Evolutionary conservation across 2,888 invertebrate genomes (phyloP).

Genomic region (Hecatera dysodea): DNA sequence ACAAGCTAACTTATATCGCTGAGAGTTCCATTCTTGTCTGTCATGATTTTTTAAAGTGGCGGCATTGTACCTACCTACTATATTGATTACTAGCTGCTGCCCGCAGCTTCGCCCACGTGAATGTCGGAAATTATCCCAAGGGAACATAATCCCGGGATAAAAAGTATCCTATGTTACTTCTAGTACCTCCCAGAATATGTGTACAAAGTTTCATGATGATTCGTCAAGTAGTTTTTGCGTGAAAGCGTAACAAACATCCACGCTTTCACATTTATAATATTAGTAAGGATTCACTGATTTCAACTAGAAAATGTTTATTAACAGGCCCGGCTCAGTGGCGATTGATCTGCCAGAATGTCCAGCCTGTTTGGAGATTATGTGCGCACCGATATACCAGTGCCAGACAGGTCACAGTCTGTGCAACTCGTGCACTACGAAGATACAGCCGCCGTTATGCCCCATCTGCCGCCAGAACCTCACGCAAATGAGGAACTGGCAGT

Average conservation of each 20-base stretch:
- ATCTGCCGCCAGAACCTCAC: conserved; percentile 86
- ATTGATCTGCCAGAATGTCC: conserved; percentile 85
- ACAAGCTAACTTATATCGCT: neutral
- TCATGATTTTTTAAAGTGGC: neutral
- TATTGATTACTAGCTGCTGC: too few relatives aligned
- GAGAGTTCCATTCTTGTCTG: neutral
- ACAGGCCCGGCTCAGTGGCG: conserved; percentile 63
- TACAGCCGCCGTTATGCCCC: conserved; percentile 82
- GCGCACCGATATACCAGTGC: conserved; percentile 84
- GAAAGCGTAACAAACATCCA: too few relatives aligned
- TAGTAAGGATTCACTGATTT: neutral
- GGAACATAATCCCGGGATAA: too few relatives aligned
- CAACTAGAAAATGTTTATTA: neutral
- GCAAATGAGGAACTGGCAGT: conserved; percentile 85
- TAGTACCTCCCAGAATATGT: too few relatives aligned
- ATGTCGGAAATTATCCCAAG: too few relatives aligned
- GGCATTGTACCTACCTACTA: neutral
- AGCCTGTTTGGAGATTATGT: conserved; percentile 83
- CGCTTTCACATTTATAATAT: too few relatives aligned
- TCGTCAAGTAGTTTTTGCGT: too few relatives aligned
- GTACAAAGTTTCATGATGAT: too few relatives aligned
- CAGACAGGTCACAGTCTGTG: conserved; percentile 86
- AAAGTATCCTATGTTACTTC: too few relatives aligned
- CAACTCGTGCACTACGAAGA: conserved; percentile 76
- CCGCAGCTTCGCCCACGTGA: too few relatives aligned